Percentiles rank a stretch among this genome's conserved stretches.
These are phyloP conservation scores for Furnarius figulus DNA, from an alignment of 2,113 vertebrate genomes.

Conservation along the genomic window DNA sequence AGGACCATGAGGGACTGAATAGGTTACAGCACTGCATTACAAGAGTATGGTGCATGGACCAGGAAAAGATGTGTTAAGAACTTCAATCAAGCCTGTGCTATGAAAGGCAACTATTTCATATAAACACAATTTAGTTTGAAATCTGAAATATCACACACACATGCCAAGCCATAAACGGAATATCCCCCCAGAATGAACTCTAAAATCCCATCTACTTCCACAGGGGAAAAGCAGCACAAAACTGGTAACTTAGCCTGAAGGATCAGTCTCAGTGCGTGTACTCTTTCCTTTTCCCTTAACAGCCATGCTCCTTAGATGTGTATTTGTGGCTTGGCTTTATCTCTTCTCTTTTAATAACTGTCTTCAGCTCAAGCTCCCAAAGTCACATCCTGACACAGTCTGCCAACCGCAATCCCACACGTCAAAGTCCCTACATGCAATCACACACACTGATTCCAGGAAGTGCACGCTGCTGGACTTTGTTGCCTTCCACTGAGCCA, in stretches of 20 bases:
- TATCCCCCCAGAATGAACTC: neutral
- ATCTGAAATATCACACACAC: neutral
- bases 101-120: neutral
- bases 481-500: neutral
- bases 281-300: neutral
- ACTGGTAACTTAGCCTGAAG: neutral
- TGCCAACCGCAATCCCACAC: neutral
- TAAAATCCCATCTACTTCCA: neutral
- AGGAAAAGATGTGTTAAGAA: neutral
- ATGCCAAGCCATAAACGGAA: neutral
- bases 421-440: neutral
- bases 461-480: neutral
- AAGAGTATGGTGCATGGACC: neutral
- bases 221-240: neutral
- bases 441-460: neutral
- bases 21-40: neutral
- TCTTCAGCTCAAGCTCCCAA: neutral
- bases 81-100: neutral
- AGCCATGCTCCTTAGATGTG: neutral
- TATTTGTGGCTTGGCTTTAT: constrained; percentile 32
- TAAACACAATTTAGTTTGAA: neutral
- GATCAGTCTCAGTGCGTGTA: neutral
- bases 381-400: constrained; percentile 1
- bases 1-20: neutral
- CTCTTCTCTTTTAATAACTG: neutral